Evolutionary conservation across 2,888 invertebrate genomes (phyloP).

Genomic region (Campoletis raptor): DNA sequence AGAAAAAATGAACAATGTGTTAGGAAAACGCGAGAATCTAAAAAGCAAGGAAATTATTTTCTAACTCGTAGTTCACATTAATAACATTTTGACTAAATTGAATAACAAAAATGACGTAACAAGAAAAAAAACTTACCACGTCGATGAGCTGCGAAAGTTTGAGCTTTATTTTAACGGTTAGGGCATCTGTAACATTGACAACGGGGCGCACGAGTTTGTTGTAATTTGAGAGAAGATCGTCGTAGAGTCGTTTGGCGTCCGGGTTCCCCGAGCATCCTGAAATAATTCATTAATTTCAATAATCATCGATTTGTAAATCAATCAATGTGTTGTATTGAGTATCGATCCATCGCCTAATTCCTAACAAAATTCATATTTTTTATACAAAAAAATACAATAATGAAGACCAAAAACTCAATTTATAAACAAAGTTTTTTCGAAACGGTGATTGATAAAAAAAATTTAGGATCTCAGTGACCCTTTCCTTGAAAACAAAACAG

Average conservation of each 20-base stretch:
- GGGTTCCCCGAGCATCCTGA: constrained; percentile 94
- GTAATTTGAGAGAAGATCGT: constrained; percentile 94
- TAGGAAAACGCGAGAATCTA: neutral
- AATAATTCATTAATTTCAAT: constrained; percentile 71
- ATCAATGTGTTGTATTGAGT: neutral
- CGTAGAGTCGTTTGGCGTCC: constrained; percentile 95
- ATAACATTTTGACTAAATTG: neutral
- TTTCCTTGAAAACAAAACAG: neutral
- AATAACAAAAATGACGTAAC: neutral
- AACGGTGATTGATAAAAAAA: neutral
- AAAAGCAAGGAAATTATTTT: neutral
- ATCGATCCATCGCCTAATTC: neutral
- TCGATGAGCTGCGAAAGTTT: constrained; percentile 95
- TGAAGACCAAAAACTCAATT: neutral
- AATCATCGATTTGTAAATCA: neutral
- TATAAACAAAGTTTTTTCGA: neutral
- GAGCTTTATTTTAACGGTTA: constrained; percentile 94
- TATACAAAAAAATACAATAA: neutral
- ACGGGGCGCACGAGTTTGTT: constrained; percentile 95
- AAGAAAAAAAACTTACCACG: constrained; percentile 88
- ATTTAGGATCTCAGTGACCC: neutral
- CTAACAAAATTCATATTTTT: neutral
- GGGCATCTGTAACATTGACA: constrained; percentile 93
- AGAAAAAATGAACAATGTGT: too few relatives aligned
- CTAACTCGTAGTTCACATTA: neutral